These are phyloP conservation scores for Stichodactyla helianthus DNA, from an alignment of 64 coral and sea anemone species.

Conservation along the genomic window DNA sequence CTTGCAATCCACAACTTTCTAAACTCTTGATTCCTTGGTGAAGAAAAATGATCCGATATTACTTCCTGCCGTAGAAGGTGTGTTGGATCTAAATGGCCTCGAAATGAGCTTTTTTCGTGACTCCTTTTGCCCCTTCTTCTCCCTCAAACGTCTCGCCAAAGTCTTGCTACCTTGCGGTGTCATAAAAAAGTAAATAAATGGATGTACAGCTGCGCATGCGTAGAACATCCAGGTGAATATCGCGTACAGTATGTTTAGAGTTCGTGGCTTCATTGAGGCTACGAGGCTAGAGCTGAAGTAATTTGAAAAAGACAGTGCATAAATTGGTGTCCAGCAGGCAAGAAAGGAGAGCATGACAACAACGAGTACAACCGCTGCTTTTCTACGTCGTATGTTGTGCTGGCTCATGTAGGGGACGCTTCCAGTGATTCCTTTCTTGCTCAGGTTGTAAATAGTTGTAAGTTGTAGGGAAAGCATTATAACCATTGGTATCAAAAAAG, in stretches of 20 bases:
- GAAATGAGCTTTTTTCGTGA: neutral
- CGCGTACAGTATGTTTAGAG: neutral
- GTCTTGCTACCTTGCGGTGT: neutral
- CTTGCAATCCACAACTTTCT: neutral
- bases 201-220: conserved; percentile 4
- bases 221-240: neutral
- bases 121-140: neutral
- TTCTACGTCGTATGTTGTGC: neutral
- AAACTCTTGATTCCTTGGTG: neutral
- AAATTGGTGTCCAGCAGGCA: conserved; percentile 1
- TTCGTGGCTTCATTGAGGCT: neutral
- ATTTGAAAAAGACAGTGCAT: neutral
- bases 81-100: neutral
- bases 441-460: neutral
- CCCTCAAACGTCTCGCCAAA: neutral
- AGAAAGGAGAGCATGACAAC: conserved; percentile 10
- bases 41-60: neutral
- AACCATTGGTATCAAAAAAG: neutral
- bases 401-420: neutral
- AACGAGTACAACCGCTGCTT: neutral
- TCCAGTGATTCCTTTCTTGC: neutral
- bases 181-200: conserved; percentile 3
- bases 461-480: neutral
- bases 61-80: neutral
- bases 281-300: neutral